Evolutionary conservation across 2,888 invertebrate genomes (phyloP).

Genomic region (Cheiracanthium punctorium): DNA sequence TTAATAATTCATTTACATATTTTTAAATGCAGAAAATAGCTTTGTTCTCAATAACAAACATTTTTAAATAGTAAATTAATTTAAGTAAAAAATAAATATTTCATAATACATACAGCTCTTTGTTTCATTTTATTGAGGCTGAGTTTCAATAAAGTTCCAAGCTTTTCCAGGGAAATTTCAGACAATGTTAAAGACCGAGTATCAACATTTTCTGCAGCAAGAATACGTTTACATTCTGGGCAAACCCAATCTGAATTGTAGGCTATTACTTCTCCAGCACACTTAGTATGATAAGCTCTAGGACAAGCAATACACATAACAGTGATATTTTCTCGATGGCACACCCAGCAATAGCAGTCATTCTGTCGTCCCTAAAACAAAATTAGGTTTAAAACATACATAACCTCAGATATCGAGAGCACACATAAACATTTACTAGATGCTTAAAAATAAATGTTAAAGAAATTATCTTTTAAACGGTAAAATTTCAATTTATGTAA

Average conservation of each 20-base stretch:
- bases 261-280: conserved; percentile 77
- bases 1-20: too few species aligned
- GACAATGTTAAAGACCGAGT: conserved; percentile 82
- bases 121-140: conserved; percentile 88
- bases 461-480: too few species aligned
- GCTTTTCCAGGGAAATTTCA: conserved; percentile 83
- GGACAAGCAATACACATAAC: conserved; percentile 84
- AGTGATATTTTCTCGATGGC: conserved; percentile 83
- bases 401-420: too few species aligned
- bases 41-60: too few species aligned
- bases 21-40: too few species aligned
- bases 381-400: too few species aligned
- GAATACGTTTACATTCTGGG: conserved; percentile 86
- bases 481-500: too few species aligned
- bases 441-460: too few species aligned
- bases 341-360: conserved; percentile 93
- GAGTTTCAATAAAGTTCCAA: conserved; percentile 86
- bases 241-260: conserved; percentile 85
- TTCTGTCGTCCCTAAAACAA: conserved; percentile 71
- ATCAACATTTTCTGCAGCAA: conserved; percentile 83
- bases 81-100: too few species aligned
- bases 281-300: conserved; percentile 88
- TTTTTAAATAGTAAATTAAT: too few species aligned
- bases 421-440: too few species aligned
- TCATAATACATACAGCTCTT: conserved; percentile 83